phyloP scores from a whole-genome alignment of 2,113 vertebrate species.

The Anarrhichthys ocellatus region DNA sequence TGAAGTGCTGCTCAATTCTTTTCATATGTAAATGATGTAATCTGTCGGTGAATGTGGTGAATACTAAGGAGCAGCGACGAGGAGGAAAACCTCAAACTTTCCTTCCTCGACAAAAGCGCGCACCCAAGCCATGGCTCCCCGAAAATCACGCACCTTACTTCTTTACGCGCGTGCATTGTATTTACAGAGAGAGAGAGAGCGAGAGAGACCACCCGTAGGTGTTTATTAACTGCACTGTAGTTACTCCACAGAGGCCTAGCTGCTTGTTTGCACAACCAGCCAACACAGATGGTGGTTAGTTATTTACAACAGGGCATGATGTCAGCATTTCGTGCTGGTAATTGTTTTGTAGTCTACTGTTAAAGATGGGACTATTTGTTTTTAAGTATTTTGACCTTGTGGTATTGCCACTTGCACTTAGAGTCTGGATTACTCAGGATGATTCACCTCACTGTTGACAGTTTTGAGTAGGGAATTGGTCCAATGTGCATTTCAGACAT shows the following conservation, averaged over 20 bases:
- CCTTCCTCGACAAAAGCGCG: constrained; percentile 37
- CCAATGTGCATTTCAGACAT: neutral
- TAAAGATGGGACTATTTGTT: neutral
- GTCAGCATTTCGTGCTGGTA: constrained; percentile 3
- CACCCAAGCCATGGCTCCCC: constrained; percentile 25
- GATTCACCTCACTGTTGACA: neutral
- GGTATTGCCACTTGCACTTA: neutral
- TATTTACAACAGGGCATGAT: constrained; percentile 49
- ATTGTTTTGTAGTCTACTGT: neutral
- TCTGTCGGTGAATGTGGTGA: constrained; percentile 82
- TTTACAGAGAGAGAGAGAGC: neutral
- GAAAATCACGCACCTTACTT: constrained; percentile 54
- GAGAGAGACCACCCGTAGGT: neutral
- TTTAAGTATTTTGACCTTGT: neutral
- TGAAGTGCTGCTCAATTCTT: constrained; percentile 83
- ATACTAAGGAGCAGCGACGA: constrained; percentile 81
- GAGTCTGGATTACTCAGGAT: neutral
- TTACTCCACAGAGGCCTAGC: constrained; percentile 34
- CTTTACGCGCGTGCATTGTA: constrained; percentile 9
- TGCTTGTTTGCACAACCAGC: constrained; percentile 49
- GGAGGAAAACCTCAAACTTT: constrained; percentile 63
- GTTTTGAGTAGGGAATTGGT: neutral
- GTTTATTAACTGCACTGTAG: constrained; percentile 60
- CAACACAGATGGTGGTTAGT: constrained; percentile 52
- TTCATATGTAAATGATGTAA: constrained; percentile 89